Percentiles rank a stretch among this genome's conserved stretches.
These are phyloP conservation scores for Caenorhabditis sulstoni DNA, from an alignment of 2,888 invertebrate species.

Conservation along the genomic window DNA sequence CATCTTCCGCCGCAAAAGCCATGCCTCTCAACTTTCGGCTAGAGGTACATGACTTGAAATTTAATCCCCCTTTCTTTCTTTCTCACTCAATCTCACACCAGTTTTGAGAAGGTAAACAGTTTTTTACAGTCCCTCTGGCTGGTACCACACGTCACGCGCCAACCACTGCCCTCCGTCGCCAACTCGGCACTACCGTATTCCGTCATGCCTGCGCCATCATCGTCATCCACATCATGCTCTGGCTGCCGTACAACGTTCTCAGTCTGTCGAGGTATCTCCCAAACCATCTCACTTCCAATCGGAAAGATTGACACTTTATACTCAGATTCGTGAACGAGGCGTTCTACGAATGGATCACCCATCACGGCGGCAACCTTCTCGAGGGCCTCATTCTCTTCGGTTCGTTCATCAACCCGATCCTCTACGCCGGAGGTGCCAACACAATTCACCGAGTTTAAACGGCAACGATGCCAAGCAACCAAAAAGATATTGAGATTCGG, in stretches of 20 bases:
- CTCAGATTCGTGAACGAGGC: slow-evolving; percentile 61
- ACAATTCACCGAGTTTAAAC: slow-evolving; percentile 37
- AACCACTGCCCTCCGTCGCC: slow-evolving; percentile 48
- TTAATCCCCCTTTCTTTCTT: not conserved
- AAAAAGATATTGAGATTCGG: not conserved
- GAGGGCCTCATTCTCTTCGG: slow-evolving; percentile 77
- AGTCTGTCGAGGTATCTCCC: slow-evolving; percentile 60
- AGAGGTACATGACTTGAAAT: slow-evolving; percentile 31
- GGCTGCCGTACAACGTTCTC: slow-evolving; percentile 77
- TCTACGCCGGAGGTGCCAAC: slow-evolving; percentile 66
- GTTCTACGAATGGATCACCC: slow-evolving; percentile 60
- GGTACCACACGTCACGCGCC: slow-evolving; percentile 45
- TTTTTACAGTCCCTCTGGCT: slow-evolving; percentile 23
- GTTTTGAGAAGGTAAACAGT: not conserved
- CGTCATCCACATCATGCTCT: slow-evolving; percentile 70
- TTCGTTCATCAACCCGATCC: slow-evolving; percentile 75
- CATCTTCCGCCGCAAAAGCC: slow-evolving; percentile 23
- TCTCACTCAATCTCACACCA: too few species aligned
- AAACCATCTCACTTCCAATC: not conserved
- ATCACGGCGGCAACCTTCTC: slow-evolving; percentile 67
- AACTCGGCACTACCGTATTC: slow-evolving; percentile 73
- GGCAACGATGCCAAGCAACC: not conserved
- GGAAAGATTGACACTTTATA: not conserved
- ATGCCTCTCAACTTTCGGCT: slow-evolving; percentile 22
- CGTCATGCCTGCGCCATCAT: slow-evolving; percentile 74